Evolutionary conservation across 2,113 vertebrate genomes (phyloP).

Genomic region (Pristiophorus japonicus): DNA sequence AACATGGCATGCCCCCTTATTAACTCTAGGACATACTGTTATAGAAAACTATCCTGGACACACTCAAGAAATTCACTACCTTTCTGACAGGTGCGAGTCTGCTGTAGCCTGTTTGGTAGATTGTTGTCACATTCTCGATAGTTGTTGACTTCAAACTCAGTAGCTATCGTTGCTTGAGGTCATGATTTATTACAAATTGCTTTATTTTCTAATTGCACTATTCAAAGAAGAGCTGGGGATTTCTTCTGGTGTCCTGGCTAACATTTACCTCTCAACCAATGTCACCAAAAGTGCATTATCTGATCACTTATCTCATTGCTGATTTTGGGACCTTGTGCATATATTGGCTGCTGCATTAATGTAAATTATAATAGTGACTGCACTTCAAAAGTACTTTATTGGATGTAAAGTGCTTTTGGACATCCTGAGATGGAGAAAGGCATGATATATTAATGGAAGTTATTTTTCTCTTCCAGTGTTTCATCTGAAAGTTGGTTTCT

Average conservation of each 20-base stretch:
- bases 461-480: neutral
- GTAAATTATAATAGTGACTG: too few relatives aligned
- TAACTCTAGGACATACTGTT: too few relatives aligned
- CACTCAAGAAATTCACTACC: too few relatives aligned
- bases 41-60: too few relatives aligned
- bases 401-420: neutral
- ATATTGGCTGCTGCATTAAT: neutral
- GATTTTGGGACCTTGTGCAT: neutral
- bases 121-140: neutral
- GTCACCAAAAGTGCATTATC: neutral
- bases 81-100: too few relatives aligned
- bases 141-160: neutral
- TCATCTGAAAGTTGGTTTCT: neutral
- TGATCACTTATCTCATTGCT: neutral
- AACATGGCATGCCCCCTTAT: too few relatives aligned
- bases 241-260: neutral
- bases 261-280: neutral
- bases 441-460: neutral
- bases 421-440: neutral
- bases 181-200: neutral
- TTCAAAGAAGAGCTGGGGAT: neutral
- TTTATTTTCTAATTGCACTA: neutral
- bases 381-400: neutral
- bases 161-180: neutral
- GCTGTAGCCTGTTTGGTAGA: neutral